Percentiles rank a stretch among this genome's conserved stretches.
phyloP scores from a whole-genome alignment of 35 echinoderm and acorn worm species.

The Patiria miniata region DNA sequence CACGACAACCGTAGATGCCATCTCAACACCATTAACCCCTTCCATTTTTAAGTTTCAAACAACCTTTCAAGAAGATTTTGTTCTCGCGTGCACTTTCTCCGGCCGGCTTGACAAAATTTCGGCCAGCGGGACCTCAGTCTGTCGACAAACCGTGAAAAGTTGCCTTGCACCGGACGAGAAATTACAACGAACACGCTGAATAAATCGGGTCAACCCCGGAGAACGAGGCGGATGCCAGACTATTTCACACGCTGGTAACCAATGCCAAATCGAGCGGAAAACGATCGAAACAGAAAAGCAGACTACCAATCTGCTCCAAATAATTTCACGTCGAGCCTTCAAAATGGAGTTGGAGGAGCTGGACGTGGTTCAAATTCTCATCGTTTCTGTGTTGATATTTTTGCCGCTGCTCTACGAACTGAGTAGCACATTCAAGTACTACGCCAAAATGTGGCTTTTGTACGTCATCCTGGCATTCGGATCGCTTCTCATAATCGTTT shows the following conservation, averaged over 20 bases:
- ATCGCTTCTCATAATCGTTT: slow-evolving; percentile 30
- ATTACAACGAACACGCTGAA: neutral
- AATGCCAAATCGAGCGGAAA: neutral
- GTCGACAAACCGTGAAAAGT: neutral
- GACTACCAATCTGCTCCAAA: neutral
- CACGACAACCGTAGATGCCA: neutral
- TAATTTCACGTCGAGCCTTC: neutral
- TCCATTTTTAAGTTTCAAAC: neutral
- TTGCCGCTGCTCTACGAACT: slow-evolving; percentile 76
- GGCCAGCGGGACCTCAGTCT: neutral
- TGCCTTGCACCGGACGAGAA: neutral
- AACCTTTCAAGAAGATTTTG: neutral
- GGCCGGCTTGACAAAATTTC: neutral
- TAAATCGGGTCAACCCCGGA: neutral
- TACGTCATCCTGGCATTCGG: slow-evolving; percentile 54
- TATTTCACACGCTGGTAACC: slow-evolving; percentile 17
- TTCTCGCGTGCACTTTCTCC: neutral
- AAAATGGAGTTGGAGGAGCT: slow-evolving; percentile 82
- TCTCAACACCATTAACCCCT: neutral
- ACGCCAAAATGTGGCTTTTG: slow-evolving; percentile 69
- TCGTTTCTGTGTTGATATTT: slow-evolving; percentile 62
- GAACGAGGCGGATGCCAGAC: neutral
- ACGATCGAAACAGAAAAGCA: neutral
- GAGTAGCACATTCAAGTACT: slow-evolving; percentile 80
- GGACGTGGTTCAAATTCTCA: slow-evolving; percentile 74